Conservation (phyloP, 2,888 invertebrate species). For the Megaustenia siamemsis region DNA sequence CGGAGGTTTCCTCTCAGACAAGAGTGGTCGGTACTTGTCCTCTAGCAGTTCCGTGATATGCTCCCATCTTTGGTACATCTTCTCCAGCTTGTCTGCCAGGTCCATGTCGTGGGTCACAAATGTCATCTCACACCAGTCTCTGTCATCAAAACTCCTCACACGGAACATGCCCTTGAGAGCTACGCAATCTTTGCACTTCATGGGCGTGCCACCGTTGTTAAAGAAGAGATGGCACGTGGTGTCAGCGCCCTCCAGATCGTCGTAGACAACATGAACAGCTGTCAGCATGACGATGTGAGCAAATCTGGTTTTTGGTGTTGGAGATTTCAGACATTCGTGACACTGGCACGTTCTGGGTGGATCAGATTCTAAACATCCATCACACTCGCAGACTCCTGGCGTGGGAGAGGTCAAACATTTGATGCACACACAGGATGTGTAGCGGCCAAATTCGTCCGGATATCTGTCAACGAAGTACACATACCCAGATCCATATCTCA, state of each 20-base stretch:
- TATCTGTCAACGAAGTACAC: background rate
- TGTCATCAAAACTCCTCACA: background rate
- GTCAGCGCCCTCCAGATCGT: background rate
- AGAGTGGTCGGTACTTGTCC: too few species aligned
- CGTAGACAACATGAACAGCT: conserved; percentile 16
- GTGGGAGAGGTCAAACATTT: too few species aligned
- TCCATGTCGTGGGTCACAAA: conserved; percentile 18
- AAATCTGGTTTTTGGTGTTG: background rate
- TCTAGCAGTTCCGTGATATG: too few species aligned
- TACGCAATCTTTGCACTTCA: background rate
- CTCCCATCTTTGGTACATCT: too few species aligned
- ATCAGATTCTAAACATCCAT: too few species aligned
- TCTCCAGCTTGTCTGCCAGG: background rate
- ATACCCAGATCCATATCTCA: background rate
- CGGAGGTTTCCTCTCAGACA: too few species aligned
- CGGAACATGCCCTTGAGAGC: conserved; percentile 8
- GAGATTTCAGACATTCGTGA: background rate
- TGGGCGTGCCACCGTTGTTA: background rate
- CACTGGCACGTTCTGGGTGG: background rate
- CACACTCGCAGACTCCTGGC: too few species aligned
- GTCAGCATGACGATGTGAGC: background rate
- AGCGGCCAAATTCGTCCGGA: background rate
- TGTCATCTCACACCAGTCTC: conserved; percentile 10
- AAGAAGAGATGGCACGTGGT: conserved; percentile 18
- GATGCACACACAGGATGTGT: too few species aligned